Evolutionary conservation across 2,888 invertebrate genomes (phyloP), one percentile per base, ranked within the genome.

Genomic region (Molanna angustata): DNA sequence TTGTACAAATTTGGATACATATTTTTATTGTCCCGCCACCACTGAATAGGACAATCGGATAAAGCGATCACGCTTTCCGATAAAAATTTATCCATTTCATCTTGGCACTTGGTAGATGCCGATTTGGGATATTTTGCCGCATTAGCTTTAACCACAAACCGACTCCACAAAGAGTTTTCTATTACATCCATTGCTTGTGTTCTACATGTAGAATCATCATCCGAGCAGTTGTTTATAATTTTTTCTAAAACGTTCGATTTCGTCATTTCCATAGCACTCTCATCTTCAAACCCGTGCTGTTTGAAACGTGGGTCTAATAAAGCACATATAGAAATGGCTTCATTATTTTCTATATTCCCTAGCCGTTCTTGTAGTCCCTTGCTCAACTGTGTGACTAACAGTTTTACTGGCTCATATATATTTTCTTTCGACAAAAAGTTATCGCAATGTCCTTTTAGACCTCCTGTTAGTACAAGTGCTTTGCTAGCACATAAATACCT

Each of bases 321-420:
- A 11, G 27, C 27, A 11, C 27, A 27, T 27, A 27, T 27, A 27
- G 27, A 6, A 27, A 27, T 27, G 27, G 27, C 27, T 27, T 27
- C 27, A 11, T 27, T 27, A 11, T 27, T 27, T 27, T 27, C 27
- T 27, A 27, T 27, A 27, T 27, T 27, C 11, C 27, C 27, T 11
- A 27, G 27, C 27, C 27, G 27, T 27, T 27, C 27, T 27, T 27
- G 27, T 27, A 27, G 27, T 27, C 27, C 27, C 27, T 27, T 27
- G 27, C 27, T 27, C 27, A 27, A 27, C 27, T 27, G 27, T 27
- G 11, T 11, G 11, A 7, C 11, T 27, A 37, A 37, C 7, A 17
- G 13, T 37, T 37, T 37, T 17, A 37, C 17, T 17, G 37, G 37
- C 37, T 37, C 37, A 37, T 37, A 37, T 4, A 37, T 16, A 16